These are phyloP conservation scores for Parthenolecanium corni DNA, from an alignment of 2,888 invertebrate species.

Conservation along the genomic window DNA sequence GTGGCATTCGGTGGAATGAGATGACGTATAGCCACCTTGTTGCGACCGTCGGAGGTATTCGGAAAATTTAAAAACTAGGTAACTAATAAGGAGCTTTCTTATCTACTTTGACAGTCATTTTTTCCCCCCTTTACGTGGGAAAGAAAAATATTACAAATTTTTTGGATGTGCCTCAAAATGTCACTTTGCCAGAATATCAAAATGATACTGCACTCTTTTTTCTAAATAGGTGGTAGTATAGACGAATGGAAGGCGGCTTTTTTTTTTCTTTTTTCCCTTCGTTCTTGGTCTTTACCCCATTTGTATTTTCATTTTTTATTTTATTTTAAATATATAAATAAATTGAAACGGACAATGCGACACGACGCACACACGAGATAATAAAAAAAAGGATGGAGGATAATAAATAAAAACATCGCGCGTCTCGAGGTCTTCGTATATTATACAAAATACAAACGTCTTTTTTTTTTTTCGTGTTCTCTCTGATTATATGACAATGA, in stretches of 20 bases:
- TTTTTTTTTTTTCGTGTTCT: no score
- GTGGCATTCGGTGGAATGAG: no score
- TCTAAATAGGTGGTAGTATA: no score
- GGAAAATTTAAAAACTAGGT: conserved; percentile 16
- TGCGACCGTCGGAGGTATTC: neutral
- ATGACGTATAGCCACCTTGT: no score
- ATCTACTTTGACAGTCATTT: conserved; percentile 20
- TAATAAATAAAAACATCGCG: conserved; percentile 2
- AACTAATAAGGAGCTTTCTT: conserved; percentile 12
- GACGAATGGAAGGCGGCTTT: no score
- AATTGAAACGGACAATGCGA: conserved; percentile 18
- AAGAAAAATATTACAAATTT: conserved; percentile 18
- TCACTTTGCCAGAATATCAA: conserved; percentile 26
- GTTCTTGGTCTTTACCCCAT: no score
- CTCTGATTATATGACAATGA: no score
- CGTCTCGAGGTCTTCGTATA: no score
- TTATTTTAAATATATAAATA: conserved; percentile 13
- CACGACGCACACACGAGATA: no score
- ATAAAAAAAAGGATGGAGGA: conserved; percentile 18
- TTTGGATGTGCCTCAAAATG: conserved; percentile 12
- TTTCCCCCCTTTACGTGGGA: conserved; percentile 19
- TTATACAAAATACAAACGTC: no score
- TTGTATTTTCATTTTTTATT: no score
- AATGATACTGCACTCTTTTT: conserved; percentile 17
- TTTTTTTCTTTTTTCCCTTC: no score